Percentiles rank a stretch among this genome's conserved stretches.
Evolutionary conservation across 2,888 invertebrate species (phyloP).

Genomic region (Priocnemis perturbator): DNA sequence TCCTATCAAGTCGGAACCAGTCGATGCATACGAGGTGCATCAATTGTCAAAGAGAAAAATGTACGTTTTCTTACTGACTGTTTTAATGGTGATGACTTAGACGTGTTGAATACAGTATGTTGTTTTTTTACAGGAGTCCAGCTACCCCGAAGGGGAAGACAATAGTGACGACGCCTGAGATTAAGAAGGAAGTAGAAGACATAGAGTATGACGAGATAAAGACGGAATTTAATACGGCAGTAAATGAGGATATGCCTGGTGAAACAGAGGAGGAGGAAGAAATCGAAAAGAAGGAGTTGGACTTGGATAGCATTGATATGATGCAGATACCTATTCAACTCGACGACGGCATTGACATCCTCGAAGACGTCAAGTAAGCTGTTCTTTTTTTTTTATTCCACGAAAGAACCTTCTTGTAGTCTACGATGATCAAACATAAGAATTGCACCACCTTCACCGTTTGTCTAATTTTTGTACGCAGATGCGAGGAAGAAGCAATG

Average conservation of each 20-base stretch:
- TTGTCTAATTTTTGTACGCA: conserved; percentile 21
- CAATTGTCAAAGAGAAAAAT: conserved; percentile 58
- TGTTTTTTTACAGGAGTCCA: conserved; percentile 55
- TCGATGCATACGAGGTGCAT: conserved; percentile 62
- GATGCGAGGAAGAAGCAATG: conserved; percentile 66
- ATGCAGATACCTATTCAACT: conserved; percentile 87
- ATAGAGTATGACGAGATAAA: conserved; percentile 69
- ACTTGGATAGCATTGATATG: conserved; percentile 83
- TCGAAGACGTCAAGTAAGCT: conserved; percentile 76
- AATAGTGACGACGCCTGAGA: conserved; percentile 58
- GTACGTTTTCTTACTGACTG: conserved; percentile 35
- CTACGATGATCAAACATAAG: too few species aligned
- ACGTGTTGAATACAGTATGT: neutral
- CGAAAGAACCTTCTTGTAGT: too few species aligned
- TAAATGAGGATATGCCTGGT: conserved; percentile 54
- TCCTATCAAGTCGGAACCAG: conserved; percentile 65
- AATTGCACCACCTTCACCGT: too few species aligned
- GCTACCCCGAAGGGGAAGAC: conserved; percentile 53
- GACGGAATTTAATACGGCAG: conserved; percentile 51
- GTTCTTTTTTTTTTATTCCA: conserved; percentile 33
- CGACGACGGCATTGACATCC: conserved; percentile 79
- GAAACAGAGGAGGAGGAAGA: conserved; percentile 68
- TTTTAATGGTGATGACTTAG: neutral
- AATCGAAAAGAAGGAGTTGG: conserved; percentile 71
- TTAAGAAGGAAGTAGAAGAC: conserved; percentile 71